Evolutionary conservation across 1,140 invertebrate species (phyloP), one percentile per base, ranked within the genome.

Genomic region (Bombus consobrinus): DNA sequence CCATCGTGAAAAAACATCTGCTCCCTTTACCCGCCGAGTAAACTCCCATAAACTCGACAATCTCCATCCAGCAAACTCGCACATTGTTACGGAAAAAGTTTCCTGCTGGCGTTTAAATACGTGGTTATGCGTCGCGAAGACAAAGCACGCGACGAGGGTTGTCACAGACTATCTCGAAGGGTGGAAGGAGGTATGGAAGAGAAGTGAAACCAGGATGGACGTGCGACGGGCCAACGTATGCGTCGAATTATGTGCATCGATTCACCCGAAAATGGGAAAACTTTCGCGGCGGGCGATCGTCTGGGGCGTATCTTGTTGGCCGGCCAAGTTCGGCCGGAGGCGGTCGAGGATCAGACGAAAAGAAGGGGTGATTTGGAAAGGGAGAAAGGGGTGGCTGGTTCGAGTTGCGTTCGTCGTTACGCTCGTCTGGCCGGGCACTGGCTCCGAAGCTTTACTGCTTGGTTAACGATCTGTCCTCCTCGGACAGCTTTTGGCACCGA

Each of bases 241-340:
- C 93, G 89, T 93, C 92, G 91, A 93, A 94, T 94, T 94, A 94
- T 91, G 92, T 91, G 94, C 94, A 92, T 93, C 93, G 93, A 92
- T 94, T 94, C 93, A 93, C 92, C 83, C 88, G 88, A 89, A 93
- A 94, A 94, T 94, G 93, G 93, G 86, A 88, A 94, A 94, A 94
- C 91, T 95, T 94, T 92, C 83, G 86, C 78, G 74, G 53, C 79
- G 74, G 34, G 73, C 76, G 88, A 77, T 76, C 77, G 89, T 89
- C 85, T 85, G 83, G 68, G 57, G 85, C 66, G 81, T 76, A 89
- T 87, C 87, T 88, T 89, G 86, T 90, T 81, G 77, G 68, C 68
- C 77, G 68, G 86, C 86, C 88, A 89, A 89, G 88, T 86, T 89
- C 85, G 59, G 62, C 69, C 68, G 47, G 75, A 72, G 25, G 80